Percentiles rank a stretch among this genome's conserved stretches.
phyloP scores from a whole-genome alignment of 2,888 invertebrate genomes.

The Apeira syringaria region DNA sequence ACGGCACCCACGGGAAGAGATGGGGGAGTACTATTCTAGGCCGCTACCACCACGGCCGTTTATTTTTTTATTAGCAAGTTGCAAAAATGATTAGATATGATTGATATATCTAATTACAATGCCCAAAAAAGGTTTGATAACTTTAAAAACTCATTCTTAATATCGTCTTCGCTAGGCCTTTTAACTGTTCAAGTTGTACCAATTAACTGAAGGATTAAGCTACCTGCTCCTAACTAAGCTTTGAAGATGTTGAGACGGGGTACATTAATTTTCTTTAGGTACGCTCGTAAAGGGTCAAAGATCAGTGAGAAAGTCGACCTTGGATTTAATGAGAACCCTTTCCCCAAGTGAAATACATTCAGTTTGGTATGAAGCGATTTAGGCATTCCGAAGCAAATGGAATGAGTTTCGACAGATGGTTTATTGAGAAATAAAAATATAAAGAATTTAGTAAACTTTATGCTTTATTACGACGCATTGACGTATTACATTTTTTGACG shows the following conservation, averaged over 20 bases:
- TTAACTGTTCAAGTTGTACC: slow-evolving; percentile 9
- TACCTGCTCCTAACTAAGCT: not conserved
- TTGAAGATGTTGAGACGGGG: slow-evolving; percentile 8
- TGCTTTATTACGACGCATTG: no score
- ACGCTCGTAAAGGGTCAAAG: slow-evolving; percentile 12
- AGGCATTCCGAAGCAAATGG: slow-evolving; percentile 3
- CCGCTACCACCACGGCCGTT: no score
- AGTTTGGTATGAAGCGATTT: slow-evolving; percentile 8
- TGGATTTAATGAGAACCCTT: slow-evolving; percentile 15
- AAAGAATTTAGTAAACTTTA: no score
- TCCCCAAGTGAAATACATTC: slow-evolving; percentile 5
- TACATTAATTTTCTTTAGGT: slow-evolving; percentile 7
- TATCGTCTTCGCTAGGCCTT: slow-evolving; percentile 1
- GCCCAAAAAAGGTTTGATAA: not conserved
- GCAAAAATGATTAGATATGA: no score
- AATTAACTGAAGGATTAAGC: slow-evolving; percentile 18
- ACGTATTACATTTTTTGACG: no score
- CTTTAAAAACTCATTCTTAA: not conserved
- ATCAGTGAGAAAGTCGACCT: slow-evolving; percentile 11
- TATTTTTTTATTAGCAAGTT: no score
- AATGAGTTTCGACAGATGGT: not conserved
- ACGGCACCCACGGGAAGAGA: no score
- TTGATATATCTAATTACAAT: no score
- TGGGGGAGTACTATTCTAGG: no score
- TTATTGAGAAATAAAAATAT: no score